phyloP scores from a whole-genome alignment of 2,797 vertebrate genomes.

The Anolis apletophallus region DNA sequence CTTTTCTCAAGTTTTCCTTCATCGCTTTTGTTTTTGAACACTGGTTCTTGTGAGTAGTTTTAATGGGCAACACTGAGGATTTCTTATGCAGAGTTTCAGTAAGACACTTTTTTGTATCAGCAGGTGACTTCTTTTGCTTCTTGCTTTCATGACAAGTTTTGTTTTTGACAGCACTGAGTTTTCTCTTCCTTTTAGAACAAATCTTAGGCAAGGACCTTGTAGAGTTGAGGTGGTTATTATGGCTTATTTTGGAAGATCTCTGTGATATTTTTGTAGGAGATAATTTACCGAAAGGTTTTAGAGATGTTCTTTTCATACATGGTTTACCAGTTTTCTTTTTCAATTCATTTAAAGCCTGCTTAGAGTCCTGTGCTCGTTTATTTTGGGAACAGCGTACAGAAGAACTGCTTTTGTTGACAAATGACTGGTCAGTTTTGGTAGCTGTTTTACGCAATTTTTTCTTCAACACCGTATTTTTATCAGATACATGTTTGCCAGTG shows the following conservation, averaged over 20 bases:
- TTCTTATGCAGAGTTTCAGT: conserved; percentile 32
- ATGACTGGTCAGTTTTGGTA: conserved; percentile 74
- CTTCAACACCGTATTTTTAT: conserved; percentile 72
- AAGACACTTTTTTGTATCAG: conserved; percentile 48
- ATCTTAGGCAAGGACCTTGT: conserved; percentile 53
- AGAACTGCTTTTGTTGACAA: conserved; percentile 64
- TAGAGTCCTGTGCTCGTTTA: conserved; percentile 51
- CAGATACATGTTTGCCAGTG: conserved; percentile 74
- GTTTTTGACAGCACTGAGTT: conserved; percentile 47
- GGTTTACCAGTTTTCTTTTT: conserved; percentile 54
- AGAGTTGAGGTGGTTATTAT: conserved; percentile 49
- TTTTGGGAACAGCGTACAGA: conserved; percentile 16
- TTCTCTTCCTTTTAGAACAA: conserved; percentile 47
- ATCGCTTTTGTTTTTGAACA: conserved; percentile 56
- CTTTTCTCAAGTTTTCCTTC: conserved; percentile 63
- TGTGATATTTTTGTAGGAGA: conserved; percentile 47
- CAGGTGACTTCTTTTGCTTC: conserved; percentile 41
- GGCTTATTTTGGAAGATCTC: conserved; percentile 58
- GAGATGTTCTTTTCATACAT: conserved; percentile 39
- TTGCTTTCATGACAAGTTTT: conserved; percentile 63
- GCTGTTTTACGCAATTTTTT: conserved; percentile 72
- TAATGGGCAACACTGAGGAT: conserved; percentile 46
- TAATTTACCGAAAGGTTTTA: conserved; percentile 48
- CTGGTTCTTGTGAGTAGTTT: conserved; percentile 25
- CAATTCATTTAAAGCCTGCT: conserved; percentile 58